Percentiles rank a stretch among this genome's conserved stretches.
Conservation (phyloP, 2,797 vertebrate genomes). For the Sarcoramphus papa region DNA sequence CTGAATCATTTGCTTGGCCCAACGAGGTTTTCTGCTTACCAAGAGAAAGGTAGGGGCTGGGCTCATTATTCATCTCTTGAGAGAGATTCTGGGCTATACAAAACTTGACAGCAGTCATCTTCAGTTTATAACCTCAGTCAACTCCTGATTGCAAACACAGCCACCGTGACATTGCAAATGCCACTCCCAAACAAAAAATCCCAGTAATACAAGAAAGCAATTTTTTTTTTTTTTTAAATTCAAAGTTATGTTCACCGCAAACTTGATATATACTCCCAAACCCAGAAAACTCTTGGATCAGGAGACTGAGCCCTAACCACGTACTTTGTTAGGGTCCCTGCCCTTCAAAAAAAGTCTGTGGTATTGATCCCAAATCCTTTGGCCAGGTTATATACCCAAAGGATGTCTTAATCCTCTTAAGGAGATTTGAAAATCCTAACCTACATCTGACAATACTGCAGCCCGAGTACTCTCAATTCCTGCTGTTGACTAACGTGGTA, state of each 20-base stretch:
- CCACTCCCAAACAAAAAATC: not conserved
- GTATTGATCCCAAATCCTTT: not conserved
- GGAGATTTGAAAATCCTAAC: not conserved
- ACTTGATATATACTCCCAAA: not conserved
- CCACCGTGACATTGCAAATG: not conserved
- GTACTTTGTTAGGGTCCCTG: not conserved
- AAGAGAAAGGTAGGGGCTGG: not conserved
- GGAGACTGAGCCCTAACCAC: not conserved
- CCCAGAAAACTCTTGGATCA: not conserved
- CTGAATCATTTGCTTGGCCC: not conserved
- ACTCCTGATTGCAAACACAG: not conserved
- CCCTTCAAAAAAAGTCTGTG: not conserved
- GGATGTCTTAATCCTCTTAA: not conserved
- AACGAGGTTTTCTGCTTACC: not conserved
- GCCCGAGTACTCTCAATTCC: rapidly evolving
- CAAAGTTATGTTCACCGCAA: not conserved
- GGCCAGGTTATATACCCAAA: not conserved
- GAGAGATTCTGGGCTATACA: not conserved
- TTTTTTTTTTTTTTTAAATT: not conserved
- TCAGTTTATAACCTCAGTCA: not conserved
- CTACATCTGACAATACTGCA: not conserved
- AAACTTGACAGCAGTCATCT: not conserved
- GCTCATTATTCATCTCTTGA: not conserved
- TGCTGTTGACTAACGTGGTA: rapidly evolving
- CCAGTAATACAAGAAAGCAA: not conserved